These are phyloP conservation scores for Gallinago media DNA, from an alignment of 2,113 vertebrate species.

Conservation along the genomic window DNA sequence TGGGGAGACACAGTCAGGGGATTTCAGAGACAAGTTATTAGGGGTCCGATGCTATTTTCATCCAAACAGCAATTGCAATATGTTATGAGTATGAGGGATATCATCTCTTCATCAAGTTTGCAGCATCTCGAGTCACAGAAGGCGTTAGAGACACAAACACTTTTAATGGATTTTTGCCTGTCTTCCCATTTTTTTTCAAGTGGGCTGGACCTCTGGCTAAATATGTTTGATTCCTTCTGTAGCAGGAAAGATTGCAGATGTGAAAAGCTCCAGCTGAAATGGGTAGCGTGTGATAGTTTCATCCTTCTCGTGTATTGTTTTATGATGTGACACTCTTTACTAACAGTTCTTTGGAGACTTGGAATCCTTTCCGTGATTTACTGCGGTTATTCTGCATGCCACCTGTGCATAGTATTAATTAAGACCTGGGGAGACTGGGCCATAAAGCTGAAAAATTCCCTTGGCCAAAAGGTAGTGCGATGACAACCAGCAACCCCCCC, in stretches of 20 bases:
- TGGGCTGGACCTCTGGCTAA: background rate
- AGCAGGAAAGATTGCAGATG: background rate
- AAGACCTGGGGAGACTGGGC: slow-evolving; percentile 30
- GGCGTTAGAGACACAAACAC: background rate
- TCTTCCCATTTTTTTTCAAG: background rate
- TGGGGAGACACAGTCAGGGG: fast-evolving
- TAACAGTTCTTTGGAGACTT: slow-evolving; percentile 53
- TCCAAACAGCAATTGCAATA: background rate
- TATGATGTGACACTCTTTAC: slow-evolving; percentile 48
- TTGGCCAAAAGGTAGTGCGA: slow-evolving; percentile 23
- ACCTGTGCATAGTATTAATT: slow-evolving; percentile 70
- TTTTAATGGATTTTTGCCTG: background rate
- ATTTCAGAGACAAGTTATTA: background rate
- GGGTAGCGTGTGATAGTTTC: background rate
- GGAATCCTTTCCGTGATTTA: slow-evolving; percentile 63
- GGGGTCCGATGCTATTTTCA: background rate
- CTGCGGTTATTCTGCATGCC: slow-evolving; percentile 41
- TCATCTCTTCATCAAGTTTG: background rate
- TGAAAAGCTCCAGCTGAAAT: slow-evolving; percentile 1
- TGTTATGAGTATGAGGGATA: background rate
- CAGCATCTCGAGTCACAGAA: background rate
- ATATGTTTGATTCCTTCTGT: background rate
- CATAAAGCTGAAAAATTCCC: slow-evolving; percentile 61
- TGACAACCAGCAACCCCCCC: background rate
- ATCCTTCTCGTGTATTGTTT: slow-evolving; percentile 40